Conservation (phyloP, 2,888 invertebrate species). For the Macrophya annulata region DNA sequence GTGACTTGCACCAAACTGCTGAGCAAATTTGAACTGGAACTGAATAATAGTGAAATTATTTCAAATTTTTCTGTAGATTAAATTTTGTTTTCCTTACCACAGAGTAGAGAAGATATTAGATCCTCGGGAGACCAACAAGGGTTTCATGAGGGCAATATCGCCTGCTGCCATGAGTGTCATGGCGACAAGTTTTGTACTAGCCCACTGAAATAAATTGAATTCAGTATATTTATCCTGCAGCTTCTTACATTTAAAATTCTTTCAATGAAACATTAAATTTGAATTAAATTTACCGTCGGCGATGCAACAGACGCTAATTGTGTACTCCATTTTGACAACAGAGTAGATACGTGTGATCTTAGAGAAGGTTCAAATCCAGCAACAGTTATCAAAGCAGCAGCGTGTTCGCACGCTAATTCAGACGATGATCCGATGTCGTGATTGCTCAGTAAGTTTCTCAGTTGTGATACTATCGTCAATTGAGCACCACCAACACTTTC, state of each 20-base stretch:
- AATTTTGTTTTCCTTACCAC: conserved; percentile 64
- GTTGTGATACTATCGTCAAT: conserved; percentile 70
- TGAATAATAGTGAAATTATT: conserved; percentile 62
- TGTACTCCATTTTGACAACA: conserved; percentile 74
- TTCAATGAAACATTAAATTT: conserved; percentile 40
- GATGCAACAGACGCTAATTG: conserved; percentile 67
- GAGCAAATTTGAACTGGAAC: conserved; percentile 80
- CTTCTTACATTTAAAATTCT: not conserved
- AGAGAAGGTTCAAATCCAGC: conserved; percentile 66
- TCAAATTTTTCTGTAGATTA: not conserved
- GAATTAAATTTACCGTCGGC: conserved; percentile 66
- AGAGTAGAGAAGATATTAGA: conserved; percentile 69
- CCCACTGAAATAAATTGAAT: conserved; percentile 67
- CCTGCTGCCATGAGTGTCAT: conserved; percentile 67
- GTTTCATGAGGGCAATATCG: conserved; percentile 65
- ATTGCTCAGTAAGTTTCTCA: conserved; percentile 71
- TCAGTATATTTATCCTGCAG: conserved; percentile 2
- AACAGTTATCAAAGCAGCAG: conserved; percentile 72
- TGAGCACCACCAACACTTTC: conserved; percentile 72
- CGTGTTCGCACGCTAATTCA: conserved; percentile 74
- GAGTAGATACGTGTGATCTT: conserved; percentile 65
- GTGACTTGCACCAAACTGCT: conserved; percentile 76
- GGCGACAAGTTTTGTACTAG: conserved; percentile 71
- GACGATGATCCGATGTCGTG: conserved; percentile 70
- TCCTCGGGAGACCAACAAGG: conserved; percentile 40